A percentile compares a stretch with the other conserved stretches of the same genome.
These are phyloP conservation scores for Argentina silus DNA, from an alignment of 2,797 vertebrate species.

Conservation along the genomic window DNA sequence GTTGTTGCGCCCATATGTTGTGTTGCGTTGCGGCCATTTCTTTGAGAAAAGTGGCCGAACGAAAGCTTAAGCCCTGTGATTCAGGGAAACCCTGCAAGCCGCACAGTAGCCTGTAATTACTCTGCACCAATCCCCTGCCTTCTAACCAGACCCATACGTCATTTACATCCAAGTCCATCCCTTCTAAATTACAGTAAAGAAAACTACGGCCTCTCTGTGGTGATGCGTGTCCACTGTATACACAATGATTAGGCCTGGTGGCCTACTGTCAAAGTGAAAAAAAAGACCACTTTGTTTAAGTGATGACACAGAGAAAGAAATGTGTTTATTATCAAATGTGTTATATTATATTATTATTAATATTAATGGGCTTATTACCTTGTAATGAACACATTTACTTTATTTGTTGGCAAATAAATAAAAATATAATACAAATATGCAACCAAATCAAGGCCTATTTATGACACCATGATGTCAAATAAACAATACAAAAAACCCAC, in stretches of 20 bases:
- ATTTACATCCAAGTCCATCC: slow-evolving; percentile 66
- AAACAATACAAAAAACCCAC: neutral
- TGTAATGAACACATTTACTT: too few species aligned
- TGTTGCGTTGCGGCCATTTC: slow-evolving; percentile 73
- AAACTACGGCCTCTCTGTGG: slow-evolving; percentile 50
- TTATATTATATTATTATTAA: too few species aligned
- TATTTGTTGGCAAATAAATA: too few species aligned
- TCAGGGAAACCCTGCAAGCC: slow-evolving; percentile 64
- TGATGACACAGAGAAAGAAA: neutral
- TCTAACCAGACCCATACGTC: slow-evolving; percentile 67
- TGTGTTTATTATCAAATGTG: too few species aligned
- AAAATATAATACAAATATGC: too few species aligned
- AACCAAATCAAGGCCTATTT: neutral
- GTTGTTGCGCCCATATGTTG: slow-evolving; percentile 79
- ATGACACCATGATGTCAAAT: neutral
- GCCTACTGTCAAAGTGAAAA: slow-evolving; percentile 33
- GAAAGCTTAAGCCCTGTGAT: slow-evolving; percentile 55
- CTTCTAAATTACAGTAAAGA: slow-evolving; percentile 61
- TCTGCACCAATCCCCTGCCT: slow-evolving; percentile 58
- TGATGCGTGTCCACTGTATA: slow-evolving; percentile 63
- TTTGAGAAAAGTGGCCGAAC: slow-evolving; percentile 38
- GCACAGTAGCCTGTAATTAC: slow-evolving; percentile 73
- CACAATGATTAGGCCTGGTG: slow-evolving; percentile 49
- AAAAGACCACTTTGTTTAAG: neutral
- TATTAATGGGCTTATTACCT: too few species aligned